phyloP scores from a whole-genome alignment of 2,113 vertebrate species.

The Engystomops pustulosus region DNA sequence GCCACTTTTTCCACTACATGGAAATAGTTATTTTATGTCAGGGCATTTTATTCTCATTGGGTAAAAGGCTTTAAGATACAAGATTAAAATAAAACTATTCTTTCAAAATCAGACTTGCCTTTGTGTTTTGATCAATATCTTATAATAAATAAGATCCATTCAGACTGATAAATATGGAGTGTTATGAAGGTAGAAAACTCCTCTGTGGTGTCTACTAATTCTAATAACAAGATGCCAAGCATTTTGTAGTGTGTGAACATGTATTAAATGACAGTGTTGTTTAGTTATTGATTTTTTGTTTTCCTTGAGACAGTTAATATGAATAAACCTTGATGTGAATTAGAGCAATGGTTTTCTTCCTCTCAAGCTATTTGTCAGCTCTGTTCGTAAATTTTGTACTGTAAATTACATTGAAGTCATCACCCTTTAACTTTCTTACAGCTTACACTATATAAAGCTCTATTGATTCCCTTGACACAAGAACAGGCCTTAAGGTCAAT shows the following conservation, averaged over 20 bases:
- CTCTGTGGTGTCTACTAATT: too few relatives aligned
- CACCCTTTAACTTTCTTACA: background rate
- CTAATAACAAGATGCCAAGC: too few relatives aligned
- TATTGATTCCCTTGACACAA: constrained; percentile 40
- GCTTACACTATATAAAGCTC: constrained; percentile 2
- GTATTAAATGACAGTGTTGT: background rate
- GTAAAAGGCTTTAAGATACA: too few relatives aligned
- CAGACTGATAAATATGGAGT: too few relatives aligned
- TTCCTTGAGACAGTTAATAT: background rate
- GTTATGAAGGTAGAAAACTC: too few relatives aligned
- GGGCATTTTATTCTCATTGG: too few relatives aligned
- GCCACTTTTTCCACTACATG: too few relatives aligned
- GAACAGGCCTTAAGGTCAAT: constrained; percentile 11
- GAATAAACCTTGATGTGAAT: background rate
- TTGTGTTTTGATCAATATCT: too few relatives aligned
- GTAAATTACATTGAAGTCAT: background rate
- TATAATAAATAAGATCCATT: too few relatives aligned
- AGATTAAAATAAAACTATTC: too few relatives aligned
- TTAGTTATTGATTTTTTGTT: background rate
- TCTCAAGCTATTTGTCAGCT: background rate
- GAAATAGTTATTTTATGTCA: too few relatives aligned
- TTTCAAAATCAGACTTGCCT: too few relatives aligned
- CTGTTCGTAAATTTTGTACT: background rate
- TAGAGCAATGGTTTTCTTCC: background rate
- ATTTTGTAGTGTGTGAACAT: background rate